Conservation (phyloP, 2,888 invertebrate species). For the Drosophila nr. fundita region DNA sequence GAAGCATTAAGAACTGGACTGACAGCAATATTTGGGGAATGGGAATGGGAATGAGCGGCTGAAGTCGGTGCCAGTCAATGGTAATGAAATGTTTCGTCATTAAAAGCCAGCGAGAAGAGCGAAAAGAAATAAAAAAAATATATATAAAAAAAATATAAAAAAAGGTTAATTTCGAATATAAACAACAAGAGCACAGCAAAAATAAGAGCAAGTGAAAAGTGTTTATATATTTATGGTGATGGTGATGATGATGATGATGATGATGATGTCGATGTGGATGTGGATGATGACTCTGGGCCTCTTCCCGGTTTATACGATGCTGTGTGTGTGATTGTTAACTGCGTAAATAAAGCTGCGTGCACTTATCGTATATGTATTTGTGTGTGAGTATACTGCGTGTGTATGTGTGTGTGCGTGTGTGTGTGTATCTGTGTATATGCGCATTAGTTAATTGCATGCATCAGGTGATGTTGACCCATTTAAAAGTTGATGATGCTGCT, state of each 20-base stretch:
- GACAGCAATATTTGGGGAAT: conserved; percentile 34
- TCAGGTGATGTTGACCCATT: conserved; percentile 79
- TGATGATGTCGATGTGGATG: conserved; percentile 10
- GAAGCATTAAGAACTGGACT: conserved; percentile 33
- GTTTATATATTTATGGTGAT: conserved; percentile 51
- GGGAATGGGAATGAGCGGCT: conserved; percentile 10
- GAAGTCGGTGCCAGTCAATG: conserved; percentile 29
- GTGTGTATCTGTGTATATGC: conserved; percentile 9
- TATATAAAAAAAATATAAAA: conserved; percentile 32
- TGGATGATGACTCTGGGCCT: conserved; percentile 12
- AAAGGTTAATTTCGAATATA: conserved; percentile 48
- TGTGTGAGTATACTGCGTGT: background rate
- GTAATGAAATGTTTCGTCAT: conserved; percentile 62
- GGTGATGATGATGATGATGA: conserved; percentile 40
- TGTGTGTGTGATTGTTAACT: conserved; percentile 11
- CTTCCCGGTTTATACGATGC: background rate
- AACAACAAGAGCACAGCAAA: conserved; percentile 37
- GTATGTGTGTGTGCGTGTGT: conserved; percentile 10
- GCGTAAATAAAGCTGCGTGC: conserved; percentile 35
- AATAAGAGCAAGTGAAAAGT: conserved; percentile 64
- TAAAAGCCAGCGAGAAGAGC: conserved; percentile 41
- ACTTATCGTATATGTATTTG: background rate
- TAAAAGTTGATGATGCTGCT: conserved; percentile 65
- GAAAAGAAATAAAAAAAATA: conserved; percentile 5
- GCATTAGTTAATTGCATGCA: conserved; percentile 62